These are phyloP conservation scores for Agrotis exclamationis DNA, from an alignment of 2,888 invertebrate species.

Conservation along the genomic window DNA sequence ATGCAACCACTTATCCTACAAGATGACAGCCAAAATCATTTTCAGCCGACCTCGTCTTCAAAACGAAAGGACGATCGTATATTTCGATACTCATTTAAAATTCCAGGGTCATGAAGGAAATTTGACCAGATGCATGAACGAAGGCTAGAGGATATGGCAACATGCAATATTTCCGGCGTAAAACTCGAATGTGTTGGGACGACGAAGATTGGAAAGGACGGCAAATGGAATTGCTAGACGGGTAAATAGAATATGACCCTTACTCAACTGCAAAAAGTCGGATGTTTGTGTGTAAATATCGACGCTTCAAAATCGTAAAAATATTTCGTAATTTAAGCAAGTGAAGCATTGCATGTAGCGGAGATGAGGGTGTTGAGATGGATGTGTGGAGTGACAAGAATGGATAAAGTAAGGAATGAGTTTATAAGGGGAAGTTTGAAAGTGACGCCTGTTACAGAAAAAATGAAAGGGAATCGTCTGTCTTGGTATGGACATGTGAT, in stretches of 20 bases:
- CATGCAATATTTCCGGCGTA: constrained; percentile 49
- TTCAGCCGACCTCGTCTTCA: neutral
- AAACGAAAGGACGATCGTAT: constrained; percentile 10
- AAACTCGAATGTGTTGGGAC: constrained; percentile 27
- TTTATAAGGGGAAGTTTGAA: no score
- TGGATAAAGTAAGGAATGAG: no score
- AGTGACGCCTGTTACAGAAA: no score
- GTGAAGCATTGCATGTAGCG: no score
- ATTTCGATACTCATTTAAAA: constrained; percentile 40
- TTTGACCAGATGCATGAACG: constrained; percentile 45
- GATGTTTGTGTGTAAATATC: neutral
- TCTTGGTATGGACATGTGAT: no score
- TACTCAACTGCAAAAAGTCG: constrained; percentile 9
- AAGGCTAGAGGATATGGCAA: constrained; percentile 12
- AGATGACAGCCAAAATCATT: neutral
- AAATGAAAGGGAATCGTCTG: no score
- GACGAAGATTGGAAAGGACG: constrained; percentile 47
- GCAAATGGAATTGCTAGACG: constrained; percentile 38
- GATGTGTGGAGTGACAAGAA: no score
- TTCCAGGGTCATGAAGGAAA: constrained; percentile 39
- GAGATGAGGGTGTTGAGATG: no score
- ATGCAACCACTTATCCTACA: neutral
- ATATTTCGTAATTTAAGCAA: neutral
- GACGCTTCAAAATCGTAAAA: constrained; percentile 1
- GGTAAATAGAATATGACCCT: constrained; percentile 13